A percentile compares a stretch with the other conserved stretches of the same genome.
Conservation (phyloP, 2,888 invertebrate genomes). For the Papilio gigon region DNA sequence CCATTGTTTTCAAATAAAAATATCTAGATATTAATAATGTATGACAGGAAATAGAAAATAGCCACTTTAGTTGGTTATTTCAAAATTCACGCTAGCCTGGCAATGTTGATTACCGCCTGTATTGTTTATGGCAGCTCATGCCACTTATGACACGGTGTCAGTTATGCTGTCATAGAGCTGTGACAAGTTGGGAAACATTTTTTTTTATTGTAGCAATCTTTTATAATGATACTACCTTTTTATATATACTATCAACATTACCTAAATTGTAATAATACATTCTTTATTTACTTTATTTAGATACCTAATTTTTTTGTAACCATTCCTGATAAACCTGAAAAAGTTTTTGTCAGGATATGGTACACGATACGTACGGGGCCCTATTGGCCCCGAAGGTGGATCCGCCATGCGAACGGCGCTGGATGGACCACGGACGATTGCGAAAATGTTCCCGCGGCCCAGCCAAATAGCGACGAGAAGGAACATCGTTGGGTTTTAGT, state of each 20-base stretch:
- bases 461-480: too few species aligned
- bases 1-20: background rate
- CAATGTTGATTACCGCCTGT: slow-evolving; percentile 43
- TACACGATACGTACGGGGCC: too few species aligned
- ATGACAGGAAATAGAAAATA: slow-evolving; percentile 45
- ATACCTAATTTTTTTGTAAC: too few species aligned
- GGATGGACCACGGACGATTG: too few species aligned
- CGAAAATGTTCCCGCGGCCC: too few species aligned
- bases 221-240: background rate
- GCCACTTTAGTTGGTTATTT: slow-evolving; percentile 32
- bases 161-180: slow-evolving; percentile 20
- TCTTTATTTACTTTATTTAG: too few species aligned
- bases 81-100: slow-evolving; percentile 45
- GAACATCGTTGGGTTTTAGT: too few species aligned
- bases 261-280: too few species aligned
- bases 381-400: too few species aligned
- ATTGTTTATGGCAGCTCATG: slow-evolving; percentile 40
- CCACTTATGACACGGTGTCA: slow-evolving; percentile 6
- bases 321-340: too few species aligned
- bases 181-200: slow-evolving; percentile 22
- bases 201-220: background rate
- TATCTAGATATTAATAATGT: slow-evolving; percentile 41
- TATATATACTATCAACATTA: background rate
- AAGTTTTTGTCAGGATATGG: too few species aligned
- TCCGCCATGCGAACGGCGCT: too few species aligned